Evolutionary conservation across 2,888 invertebrate species (phyloP), one percentile per base, ranked within the genome.

Genomic region (Smittia sp.): DNA sequence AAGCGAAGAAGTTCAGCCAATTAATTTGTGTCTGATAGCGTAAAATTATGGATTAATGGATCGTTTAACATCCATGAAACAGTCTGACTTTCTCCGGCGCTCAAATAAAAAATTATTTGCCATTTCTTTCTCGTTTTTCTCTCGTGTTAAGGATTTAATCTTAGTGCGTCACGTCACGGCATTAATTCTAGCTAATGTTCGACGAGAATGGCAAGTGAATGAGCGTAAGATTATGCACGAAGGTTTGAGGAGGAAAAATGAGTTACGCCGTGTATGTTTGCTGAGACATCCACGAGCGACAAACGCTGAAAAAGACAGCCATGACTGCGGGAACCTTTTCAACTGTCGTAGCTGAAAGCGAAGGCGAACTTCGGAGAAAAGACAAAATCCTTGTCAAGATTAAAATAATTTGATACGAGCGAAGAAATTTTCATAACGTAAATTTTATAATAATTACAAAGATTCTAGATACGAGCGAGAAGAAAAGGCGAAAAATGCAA

Each of bases 1-100:
- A 62, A 20, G 38, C 38, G 11, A 62, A 63, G 38, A 65, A 66
- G 66, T 66, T 67, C 41, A 39, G 41, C 67, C 67, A 67, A 67
- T 67, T 67, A 67, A 67, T 66, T 62, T 66, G 32, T 27, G 66
- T 39, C 66, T 67, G 67, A 67, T 67, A 67, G 67, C 67, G 46
- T 67, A 24, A 67, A 67, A 67, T 66, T 66, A 66, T 66, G 39
- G 39, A 66, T 66, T 66, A 66, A 66, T 66, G 66, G 67, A 20
- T 67, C 67, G 24, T 67, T 66, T 38, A 67, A 46, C 38, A 66
- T 66, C 24, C 39, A 67, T 67, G 41, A 46, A 67, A 41, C 39
- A 22, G 18, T 22, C 22, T 46, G 67, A 67, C 67, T 46, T 67
- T 67, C 25, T 65, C 25, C 7, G n/a, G 58, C n/a, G 38, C 32